phyloP scores from a whole-genome alignment of 2,888 invertebrate genomes.

The Oxytorus armatus region DNA sequence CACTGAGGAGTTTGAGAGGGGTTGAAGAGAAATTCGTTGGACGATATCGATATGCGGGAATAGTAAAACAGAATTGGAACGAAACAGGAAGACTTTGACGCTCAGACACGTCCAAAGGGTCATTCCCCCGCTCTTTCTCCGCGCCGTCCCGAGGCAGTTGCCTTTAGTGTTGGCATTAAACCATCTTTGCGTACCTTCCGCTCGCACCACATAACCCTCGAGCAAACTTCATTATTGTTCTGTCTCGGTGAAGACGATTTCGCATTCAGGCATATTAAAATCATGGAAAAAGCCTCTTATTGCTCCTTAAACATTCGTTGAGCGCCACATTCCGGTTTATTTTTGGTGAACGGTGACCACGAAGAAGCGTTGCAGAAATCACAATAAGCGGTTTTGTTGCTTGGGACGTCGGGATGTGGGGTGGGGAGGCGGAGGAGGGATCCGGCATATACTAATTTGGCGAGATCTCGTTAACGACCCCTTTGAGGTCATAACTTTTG shows the following conservation, averaged over 20 bases:
- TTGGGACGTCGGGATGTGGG: constrained; percentile 66
- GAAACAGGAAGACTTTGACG: constrained; percentile 80
- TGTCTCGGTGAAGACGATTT: not conserved
- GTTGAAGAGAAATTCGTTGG: constrained; percentile 61
- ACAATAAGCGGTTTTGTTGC: constrained; percentile 20
- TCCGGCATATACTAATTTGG: constrained; percentile 79
- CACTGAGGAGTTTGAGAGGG: constrained; percentile 49
- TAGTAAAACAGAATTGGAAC: constrained; percentile 81
- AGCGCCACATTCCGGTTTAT: constrained; percentile 14
- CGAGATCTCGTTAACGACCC: constrained; percentile 80
- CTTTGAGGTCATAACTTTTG: constrained; percentile 82
- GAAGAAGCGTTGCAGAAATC: constrained; percentile 9
- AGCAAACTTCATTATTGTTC: constrained; percentile 48
- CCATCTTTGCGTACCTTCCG: constrained; percentile 18
- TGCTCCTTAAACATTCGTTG: not conserved
- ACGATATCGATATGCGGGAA: constrained; percentile 81
- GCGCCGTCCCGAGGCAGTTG: constrained; percentile 12
- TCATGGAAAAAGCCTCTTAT: not conserved
- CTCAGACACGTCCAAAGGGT: constrained; percentile 78
- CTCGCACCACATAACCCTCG: constrained; percentile 26
- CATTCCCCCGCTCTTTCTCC: constrained; percentile 41
- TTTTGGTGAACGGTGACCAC: constrained; percentile 33
- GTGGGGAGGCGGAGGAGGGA: constrained; percentile 35
- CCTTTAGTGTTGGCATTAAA: constrained; percentile 46
- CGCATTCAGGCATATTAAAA: not conserved